Base-by-base conservation (phyloP, 2,113 vertebrate genomes). In the Meriones unguiculatus region DNA sequence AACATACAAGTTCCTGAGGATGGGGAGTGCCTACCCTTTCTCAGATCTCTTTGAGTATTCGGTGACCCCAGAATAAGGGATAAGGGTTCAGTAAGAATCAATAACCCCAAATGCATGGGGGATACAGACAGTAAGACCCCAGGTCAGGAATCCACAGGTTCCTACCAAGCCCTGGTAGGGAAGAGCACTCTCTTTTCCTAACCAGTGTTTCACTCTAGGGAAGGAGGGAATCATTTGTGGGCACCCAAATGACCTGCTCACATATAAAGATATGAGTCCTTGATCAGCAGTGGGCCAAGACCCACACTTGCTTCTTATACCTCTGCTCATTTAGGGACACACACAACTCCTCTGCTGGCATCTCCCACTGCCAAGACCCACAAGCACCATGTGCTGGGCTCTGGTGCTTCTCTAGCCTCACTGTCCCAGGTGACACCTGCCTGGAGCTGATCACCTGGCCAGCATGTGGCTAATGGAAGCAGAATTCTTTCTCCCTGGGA, bases 251-350 rank as follows among this genome's bases (percentile, higher is more conserved):
- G 35, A 38, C 46, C 2, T 50, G 84, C 50, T 90, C 35, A 72
- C 38, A 22, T 78, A 12, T 12, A 4, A 54, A 76, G n/a, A 35
- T 12, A 64, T 50, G 67, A 41, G 64, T 11, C 70, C 78, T 46
- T 0, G 0, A 22, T 67, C 69, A 54, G 62, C 24, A 50, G 52
- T 13, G n/a, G 46, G 46, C 46, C 4, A 46, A 46, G 3, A 46
- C 46, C 46, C 46, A 46, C 46, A n/a, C n/a, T n/a, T n/a, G n/a
- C n/a, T n/a, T n/a, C n/a, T n/a, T n/a, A n/a, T n/a, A 35, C 38
- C 2, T 7, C 35, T 52, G 57, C 30, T 13, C 22, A 4, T 10
- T 5, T 1, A 0, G 1, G 24, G 28, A 65, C 30, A 8, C n/a
- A 22, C 25, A 25, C 2, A 22, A 11, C n/a, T 50, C 46, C 10